Conservation (phyloP, 2,113 vertebrate genomes). For the Perca flavescens region DNA sequence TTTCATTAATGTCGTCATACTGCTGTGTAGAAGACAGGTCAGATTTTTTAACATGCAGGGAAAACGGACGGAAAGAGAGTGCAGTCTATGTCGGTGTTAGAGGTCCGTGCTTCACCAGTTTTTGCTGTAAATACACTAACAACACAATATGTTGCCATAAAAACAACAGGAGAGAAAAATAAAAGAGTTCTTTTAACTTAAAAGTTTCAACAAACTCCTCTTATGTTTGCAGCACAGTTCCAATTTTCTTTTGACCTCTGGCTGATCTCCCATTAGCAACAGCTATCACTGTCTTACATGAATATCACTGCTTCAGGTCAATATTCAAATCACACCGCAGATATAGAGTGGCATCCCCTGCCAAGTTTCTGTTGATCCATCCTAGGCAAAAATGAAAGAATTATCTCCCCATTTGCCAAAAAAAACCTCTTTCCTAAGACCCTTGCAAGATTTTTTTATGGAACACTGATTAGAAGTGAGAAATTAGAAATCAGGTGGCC, state of each 20-base stretch:
- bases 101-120: neutral
- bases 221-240: constrained; percentile 24
- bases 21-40: constrained; percentile 53
- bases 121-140: neutral
- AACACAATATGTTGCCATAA: neutral
- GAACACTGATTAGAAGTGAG: constrained; percentile 37
- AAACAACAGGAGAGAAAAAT: neutral
- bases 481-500: constrained; percentile 18
- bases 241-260: constrained; percentile 43
- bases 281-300: constrained; percentile 43
- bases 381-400: constrained; percentile 42
- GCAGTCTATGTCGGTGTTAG: constrained; percentile 11
- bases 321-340: constrained; percentile 61
- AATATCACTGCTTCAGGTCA: constrained; percentile 43
- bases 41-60: constrained; percentile 49
- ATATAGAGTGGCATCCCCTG: constrained; percentile 27
- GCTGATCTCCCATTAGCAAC: constrained; percentile 56
- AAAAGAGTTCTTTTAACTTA: neutral
- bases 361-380: constrained; percentile 47
- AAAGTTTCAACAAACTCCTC: constrained; percentile 24
- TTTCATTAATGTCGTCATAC: constrained; percentile 74
- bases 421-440: constrained; percentile 20
- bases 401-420: constrained; percentile 33
- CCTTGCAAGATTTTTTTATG: constrained; percentile 33
- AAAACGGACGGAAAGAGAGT: constrained; percentile 35